Evolutionary conservation across 1,140 invertebrate genomes (phyloP), one percentile per base, ranked within the genome.

Genomic region (Bombus confusus): DNA sequence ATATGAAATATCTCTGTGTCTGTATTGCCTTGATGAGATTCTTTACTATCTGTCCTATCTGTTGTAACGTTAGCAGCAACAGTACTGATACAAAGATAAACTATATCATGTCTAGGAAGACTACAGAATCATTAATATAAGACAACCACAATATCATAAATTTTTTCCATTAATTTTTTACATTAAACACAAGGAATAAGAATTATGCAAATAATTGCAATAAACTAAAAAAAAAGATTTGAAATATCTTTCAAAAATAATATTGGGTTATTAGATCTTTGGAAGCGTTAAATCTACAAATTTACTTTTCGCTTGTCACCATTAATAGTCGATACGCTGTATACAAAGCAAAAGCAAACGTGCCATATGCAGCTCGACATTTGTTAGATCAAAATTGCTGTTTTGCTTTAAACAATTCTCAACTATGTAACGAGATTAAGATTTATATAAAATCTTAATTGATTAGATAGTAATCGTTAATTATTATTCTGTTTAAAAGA

Each of bases 1-100:
- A 95, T 95, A 94, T 92, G 93, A 92, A 95, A 95, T 93, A 95
- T 93, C 91, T 95, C 94, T 88, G 93, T 95, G 91, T 94, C 95
- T 86, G 93, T 94, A 95, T 95, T 95, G 91, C 94, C 94, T 93
- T 93, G 92, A 92, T 90, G 91, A 80, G 88, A 92, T 86, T 86
- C 88, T 94, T 91, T 93, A 92, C 80, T 93, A 92, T 86, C 88
- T 85, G 83, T 91, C 25, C 76, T 92, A 92, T 86, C 87, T 85
- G 83, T 91, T 37, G 86, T 92, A 86, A 90, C 78, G 73, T 91
- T 93, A 83, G 90, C 90, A 66, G 90, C 90, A 85, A 91, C 87
- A 88, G 88, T 91, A 93, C 93, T 94, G 87, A 91, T 91, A 88
- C 88, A 93, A 88, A 94, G 93, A 93, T 83, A 85, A 90, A 73